Base-by-base conservation (phyloP, 2,888 invertebrate species). In the Stenodema calcarata region DNA sequence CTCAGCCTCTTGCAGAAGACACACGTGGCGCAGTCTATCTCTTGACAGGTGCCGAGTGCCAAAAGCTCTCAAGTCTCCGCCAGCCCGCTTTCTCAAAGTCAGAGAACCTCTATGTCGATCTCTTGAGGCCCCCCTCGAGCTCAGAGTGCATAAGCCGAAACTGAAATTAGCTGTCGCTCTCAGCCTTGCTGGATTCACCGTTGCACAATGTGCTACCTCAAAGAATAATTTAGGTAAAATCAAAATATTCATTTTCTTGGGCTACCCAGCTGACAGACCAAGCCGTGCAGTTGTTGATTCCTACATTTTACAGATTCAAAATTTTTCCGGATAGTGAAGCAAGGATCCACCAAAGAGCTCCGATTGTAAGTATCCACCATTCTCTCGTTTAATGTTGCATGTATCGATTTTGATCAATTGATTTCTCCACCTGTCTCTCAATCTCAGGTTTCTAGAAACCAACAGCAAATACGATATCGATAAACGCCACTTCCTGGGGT, bases 401-500 rank as follows among this genome's bases (percentile, higher is more conserved):
- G 11, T 47, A 16, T 47, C 47, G 47, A 11, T 47, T 47, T 47
- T 47, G 11, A 47, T 47, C n/a, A n/a, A n/a, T n/a, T n/a, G n/a
- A n/a, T n/a, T n/a, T n/a, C n/a, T n/a, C n/a, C n/a, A n/a, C n/a
- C n/a, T 47, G 47, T 14, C 47, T 47, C 16, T 47, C 47, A 47
- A 4, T 78, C 18, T 44, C 28, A 84, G 84, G 47, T 84, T 84
- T 41, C 44, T 84, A 1, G 73, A 84, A 28, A 23, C 86, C 1
- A 54, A 86, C 12, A 41, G 92, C 85, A 93, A 93, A 54, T 90
- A 93, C 16, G 92, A 94, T 89, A 92, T 95, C 0, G 96, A 97
- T 92, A 90, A 91, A 78, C 92, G 95, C 16, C 97, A 97, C 92
- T 90, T 92, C 35, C 92, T 97, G 76, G 98, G 98, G 80, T 98